These are phyloP conservation scores for Moxostoma hubbsi DNA, from an alignment of 2,797 vertebrate species.

Conservation along the genomic window DNA sequence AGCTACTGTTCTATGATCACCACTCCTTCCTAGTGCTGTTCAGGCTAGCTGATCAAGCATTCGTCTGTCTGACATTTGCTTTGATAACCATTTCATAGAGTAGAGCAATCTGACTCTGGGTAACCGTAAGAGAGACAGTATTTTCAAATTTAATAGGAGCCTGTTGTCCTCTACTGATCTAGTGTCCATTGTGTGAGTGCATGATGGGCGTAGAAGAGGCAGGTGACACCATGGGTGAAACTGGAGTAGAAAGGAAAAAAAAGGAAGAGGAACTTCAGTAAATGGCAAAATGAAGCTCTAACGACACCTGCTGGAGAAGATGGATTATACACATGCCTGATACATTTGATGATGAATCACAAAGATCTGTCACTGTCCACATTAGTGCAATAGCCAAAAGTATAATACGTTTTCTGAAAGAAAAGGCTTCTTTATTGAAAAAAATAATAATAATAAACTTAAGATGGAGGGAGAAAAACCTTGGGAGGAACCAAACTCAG, in stretches of 20 bases:
- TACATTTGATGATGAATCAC: neutral
- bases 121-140: neutral
- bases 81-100: slow-evolving; percentile 36
- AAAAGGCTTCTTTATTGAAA: neutral
- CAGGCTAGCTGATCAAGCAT: slow-evolving; percentile 10
- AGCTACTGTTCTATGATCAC: slow-evolving; percentile 2
- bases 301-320: slow-evolving; percentile 35
- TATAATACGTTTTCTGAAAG: neutral
- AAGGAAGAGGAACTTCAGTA: slow-evolving; percentile 28
- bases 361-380: neutral
- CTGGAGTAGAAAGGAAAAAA: neutral
- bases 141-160: slow-evolving; percentile 24
- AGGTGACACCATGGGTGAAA: slow-evolving; percentile 35
- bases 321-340: neutral
- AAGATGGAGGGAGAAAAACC: too few species aligned
- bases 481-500: too few species aligned
- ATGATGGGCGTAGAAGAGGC: slow-evolving; percentile 22
- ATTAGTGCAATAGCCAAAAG: neutral
- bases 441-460: too few species aligned
- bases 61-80: slow-evolving; percentile 29
- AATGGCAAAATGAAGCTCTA: neutral
- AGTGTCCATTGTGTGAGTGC: slow-evolving; percentile 14
- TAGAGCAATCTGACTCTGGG: slow-evolving; percentile 33
- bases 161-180: slow-evolving; percentile 5
- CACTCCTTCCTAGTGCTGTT: neutral